A percentile compares a stretch with the other conserved stretches of the same genome.
Evolutionary conservation across 2,113 vertebrate genomes (phyloP).

Genomic region (Erythrocebus patas): DNA sequence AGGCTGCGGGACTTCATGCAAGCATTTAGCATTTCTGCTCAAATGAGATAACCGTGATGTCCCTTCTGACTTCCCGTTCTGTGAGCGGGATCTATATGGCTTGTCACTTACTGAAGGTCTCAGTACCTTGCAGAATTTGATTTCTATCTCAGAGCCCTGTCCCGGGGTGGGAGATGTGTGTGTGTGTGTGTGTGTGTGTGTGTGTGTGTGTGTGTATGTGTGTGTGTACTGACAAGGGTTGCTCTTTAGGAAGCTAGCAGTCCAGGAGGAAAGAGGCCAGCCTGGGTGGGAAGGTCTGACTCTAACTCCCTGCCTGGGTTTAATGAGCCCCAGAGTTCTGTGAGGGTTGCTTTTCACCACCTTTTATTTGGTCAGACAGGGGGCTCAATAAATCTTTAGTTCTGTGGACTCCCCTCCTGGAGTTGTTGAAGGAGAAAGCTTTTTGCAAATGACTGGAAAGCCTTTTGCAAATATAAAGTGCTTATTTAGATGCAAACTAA

Average conservation of each 20-base stretch:
- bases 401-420: conserved; percentile 65
- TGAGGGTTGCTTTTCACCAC: conserved; percentile 68
- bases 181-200: neutral
- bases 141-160: neutral
- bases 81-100: neutral
- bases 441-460: conserved; percentile 76
- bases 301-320: conserved; percentile 52
- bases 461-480: conserved; percentile 77
- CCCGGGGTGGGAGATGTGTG: neutral
- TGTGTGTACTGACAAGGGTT: neutral
- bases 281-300: conserved; percentile 54
- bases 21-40: neutral
- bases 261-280: neutral
- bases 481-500: conserved; percentile 81
- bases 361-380: conserved; percentile 78
- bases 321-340: conserved; percentile 71
- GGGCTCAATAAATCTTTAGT: conserved; percentile 79
- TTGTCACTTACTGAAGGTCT: neutral
- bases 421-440: conserved; percentile 78
- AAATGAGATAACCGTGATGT: neutral
- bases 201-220: too few relatives aligned
- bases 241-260: neutral
- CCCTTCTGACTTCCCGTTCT: neutral
- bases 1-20: neutral
- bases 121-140: neutral